phyloP scores from a whole-genome alignment of 92 coral and sea anemone species.

The Virgularia gustaviana region DNA sequence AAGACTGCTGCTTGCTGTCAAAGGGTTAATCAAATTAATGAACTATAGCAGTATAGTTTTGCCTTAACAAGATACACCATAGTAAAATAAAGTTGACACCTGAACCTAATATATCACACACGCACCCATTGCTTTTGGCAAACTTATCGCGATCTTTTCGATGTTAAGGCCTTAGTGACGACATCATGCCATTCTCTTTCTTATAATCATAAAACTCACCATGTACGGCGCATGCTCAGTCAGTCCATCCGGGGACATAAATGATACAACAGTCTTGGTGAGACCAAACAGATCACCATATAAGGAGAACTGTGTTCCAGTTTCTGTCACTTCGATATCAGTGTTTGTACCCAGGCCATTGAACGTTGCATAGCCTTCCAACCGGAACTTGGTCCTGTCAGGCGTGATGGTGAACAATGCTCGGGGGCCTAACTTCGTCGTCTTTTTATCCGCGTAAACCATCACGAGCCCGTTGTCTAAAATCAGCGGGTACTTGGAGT shows the following conservation, averaged over 20 bases:
- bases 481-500: conserved; percentile 75
- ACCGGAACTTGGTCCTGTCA: conserved; percentile 57
- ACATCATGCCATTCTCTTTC: too few relatives aligned
- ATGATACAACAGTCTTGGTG: conserved; percentile 66
- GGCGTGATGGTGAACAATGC: conserved; percentile 69
- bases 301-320: conserved; percentile 86
- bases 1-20: too few relatives aligned
- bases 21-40: not conserved
- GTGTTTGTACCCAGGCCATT: conserved; percentile 75
- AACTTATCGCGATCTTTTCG: too few relatives aligned
- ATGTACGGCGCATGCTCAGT: conserved; percentile 36
- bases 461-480: conserved; percentile 75
- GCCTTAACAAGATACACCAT: too few relatives aligned
- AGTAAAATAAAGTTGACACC: too few relatives aligned
- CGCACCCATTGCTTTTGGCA: too few relatives aligned
- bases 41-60: too few relatives aligned
- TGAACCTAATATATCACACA: too few relatives aligned
- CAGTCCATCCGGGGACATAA: conserved; percentile 75
- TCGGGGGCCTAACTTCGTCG: conserved; percentile 75
- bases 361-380: conserved; percentile 73
- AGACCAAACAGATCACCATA: conserved; percentile 78
- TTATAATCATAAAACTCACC: conserved; percentile 11
- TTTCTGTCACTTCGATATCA: conserved; percentile 68
- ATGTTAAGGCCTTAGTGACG: too few relatives aligned
- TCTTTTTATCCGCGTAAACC: conserved; percentile 65